Conservation (phyloP, 2,888 invertebrate species). For the Synanthedon formicaeformis region DNA sequence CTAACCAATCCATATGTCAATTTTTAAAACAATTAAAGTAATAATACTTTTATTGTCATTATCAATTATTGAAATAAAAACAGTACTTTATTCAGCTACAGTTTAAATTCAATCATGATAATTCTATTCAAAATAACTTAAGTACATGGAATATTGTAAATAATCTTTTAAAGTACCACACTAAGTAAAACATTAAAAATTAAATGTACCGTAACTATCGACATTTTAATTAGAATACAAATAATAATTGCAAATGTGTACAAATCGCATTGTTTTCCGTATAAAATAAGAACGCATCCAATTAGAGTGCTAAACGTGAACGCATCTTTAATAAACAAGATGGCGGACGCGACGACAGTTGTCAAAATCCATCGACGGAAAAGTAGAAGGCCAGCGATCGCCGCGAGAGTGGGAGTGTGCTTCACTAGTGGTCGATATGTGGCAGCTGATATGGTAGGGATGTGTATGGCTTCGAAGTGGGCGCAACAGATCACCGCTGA, state of each 20-base stretch:
- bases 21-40: conserved; percentile 1
- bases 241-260: conserved; percentile 55
- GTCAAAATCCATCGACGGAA: conserved; percentile 26
- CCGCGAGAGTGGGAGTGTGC: conserved; percentile 25
- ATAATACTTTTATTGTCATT: not conserved
- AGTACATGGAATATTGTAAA: not conserved
- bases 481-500: conserved; percentile 63
- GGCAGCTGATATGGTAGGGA: conserved; percentile 31
- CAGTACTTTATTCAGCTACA: too few relatives aligned
- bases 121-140: too few relatives aligned
- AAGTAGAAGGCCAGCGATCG: conserved; percentile 29
- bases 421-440: conserved; percentile 34
- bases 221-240: conserved; percentile 45
- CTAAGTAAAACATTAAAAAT: conserved; percentile 38
- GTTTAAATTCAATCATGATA: too few relatives aligned
- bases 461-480: conserved; percentile 35
- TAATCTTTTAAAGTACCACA: conserved; percentile 13
- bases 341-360: conserved; percentile 26
- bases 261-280: conserved; percentile 48
- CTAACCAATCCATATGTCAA: conserved; percentile 21
- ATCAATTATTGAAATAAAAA: not conserved
- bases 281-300: conserved; percentile 36
- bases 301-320: conserved; percentile 25
- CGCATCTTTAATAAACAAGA: conserved; percentile 29
- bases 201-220: conserved; percentile 40